These are phyloP conservation scores for Tiaroga cobitis DNA, from an alignment of 2,797 vertebrate species.

Conservation along the genomic window DNA sequence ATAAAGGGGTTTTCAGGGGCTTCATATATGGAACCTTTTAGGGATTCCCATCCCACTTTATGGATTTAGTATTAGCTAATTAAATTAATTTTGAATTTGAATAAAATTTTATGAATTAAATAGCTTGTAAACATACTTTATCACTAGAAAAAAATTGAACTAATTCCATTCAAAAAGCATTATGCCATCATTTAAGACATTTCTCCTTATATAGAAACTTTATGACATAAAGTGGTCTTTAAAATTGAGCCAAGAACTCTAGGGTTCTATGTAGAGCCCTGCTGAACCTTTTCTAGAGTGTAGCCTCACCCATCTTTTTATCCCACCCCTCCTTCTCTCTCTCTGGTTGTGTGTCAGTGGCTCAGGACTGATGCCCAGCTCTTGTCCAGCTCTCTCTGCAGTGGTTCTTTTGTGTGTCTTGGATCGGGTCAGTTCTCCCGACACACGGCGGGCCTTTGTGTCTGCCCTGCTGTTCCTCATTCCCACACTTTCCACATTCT, in stretches of 20 bases:
- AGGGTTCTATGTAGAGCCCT: neutral
- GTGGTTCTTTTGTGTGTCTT: conserved; percentile 41
- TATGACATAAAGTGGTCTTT: neutral
- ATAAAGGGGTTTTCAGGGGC: neutral
- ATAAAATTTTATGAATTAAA: neutral
- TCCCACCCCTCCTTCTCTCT: neutral
- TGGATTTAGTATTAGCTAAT: neutral
- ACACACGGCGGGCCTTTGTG: conserved; percentile 49
- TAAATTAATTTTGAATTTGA: neutral
- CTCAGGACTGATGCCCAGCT: conserved; percentile 14
- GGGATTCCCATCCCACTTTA: neutral
- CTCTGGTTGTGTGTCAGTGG: neutral
- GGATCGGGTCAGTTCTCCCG: conserved; percentile 42
- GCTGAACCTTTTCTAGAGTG: neutral
- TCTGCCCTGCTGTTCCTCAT: conserved; percentile 26
- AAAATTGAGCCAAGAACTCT: neutral
- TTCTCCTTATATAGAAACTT: neutral
- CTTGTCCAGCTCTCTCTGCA: conserved; percentile 14
- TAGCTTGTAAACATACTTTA: neutral
- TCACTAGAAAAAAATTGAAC: neutral
- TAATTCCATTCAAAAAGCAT: neutral
- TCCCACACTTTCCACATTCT: conserved; percentile 44
- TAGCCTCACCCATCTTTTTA: neutral
- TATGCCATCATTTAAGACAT: neutral
- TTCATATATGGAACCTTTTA: neutral